These are phyloP conservation scores for Xestia c-nigrum DNA, from an alignment of 2,888 invertebrate species.

Conservation along the genomic window DNA sequence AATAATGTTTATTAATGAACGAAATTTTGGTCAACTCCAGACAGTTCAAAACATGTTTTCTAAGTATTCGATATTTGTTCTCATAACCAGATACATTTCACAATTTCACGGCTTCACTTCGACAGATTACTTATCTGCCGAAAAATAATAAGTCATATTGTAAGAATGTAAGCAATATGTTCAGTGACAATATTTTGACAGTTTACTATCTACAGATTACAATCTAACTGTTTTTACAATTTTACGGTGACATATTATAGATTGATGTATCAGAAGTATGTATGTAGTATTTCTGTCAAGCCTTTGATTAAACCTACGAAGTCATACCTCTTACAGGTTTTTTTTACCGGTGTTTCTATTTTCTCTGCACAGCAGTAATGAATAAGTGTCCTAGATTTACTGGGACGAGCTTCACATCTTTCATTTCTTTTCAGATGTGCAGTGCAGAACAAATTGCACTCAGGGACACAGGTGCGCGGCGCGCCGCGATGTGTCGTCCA, in stretches of 20 bases:
- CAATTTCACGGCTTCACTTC: no score
- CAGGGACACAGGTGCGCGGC: slow-evolving; percentile 6
- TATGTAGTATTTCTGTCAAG: no score
- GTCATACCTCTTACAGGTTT: no score
- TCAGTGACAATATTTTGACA: no score
- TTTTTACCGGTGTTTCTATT: neutral
- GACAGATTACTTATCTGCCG: no score
- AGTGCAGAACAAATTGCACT: slow-evolving; percentile 41
- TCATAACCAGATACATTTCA: neutral
- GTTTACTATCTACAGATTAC: no score
- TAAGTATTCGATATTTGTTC: neutral
- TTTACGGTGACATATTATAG: no score
- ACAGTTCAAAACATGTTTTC: neutral
- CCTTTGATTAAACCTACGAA: no score
- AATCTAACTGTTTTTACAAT: no score
- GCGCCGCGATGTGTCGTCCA: slow-evolving; percentile 18
- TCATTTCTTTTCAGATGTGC: slow-evolving; percentile 48
- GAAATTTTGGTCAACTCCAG: neutral
- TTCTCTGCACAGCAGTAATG: slow-evolving; percentile 35
- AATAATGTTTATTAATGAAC: slow-evolving; percentile 2
- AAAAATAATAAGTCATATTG: no score
- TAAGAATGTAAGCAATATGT: no score
- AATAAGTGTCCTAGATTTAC: slow-evolving; percentile 43
- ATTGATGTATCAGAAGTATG: no score
- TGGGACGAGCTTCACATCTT: slow-evolving; percentile 12